phyloP scores from a whole-genome alignment of 1,140 invertebrate genomes.

The Drosophila miranda region DNA sequence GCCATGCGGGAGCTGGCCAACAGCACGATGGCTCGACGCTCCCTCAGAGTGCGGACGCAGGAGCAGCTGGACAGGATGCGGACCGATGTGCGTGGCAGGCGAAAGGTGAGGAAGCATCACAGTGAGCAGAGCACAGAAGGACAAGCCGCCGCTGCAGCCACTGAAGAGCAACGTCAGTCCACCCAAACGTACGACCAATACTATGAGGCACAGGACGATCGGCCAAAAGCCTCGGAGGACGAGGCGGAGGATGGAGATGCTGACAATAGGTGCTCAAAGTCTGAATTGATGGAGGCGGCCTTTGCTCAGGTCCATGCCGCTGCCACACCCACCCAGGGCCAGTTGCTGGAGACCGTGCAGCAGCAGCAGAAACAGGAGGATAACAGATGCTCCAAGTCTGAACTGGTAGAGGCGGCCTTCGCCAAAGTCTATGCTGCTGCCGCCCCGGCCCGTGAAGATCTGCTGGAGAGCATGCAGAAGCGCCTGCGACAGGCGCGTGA shows the following conservation, averaged over 20 bases:
- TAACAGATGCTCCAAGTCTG: not conserved
- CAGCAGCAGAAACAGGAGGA: not conserved
- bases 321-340: conserved; percentile 46
- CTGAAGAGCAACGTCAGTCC: conserved; percentile 2
- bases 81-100: conserved; percentile 49
- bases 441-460: conserved; percentile 39
- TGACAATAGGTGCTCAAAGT: not conserved
- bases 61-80: conserved; percentile 70
- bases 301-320: conserved; percentile 59
- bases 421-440: conserved; percentile 58
- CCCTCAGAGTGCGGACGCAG: conserved; percentile 62
- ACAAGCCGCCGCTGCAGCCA: conserved; percentile 1
- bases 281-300: conserved; percentile 40
- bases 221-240: not conserved
- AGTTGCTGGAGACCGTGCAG: conserved; percentile 50
- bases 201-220: conserved; percentile 16
- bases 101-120: conserved; percentile 31
- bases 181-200: conserved; percentile 2
- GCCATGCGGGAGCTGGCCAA: conserved; percentile 73
- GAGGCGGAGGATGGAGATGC: not conserved
- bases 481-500: conserved; percentile 67
- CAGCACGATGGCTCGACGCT: conserved; percentile 65
- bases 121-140: conserved; percentile 26
- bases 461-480: conserved; percentile 60
- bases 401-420: conserved; percentile 47